A percentile compares a stretch with the other conserved stretches of the same genome.
These are phyloP conservation scores for Centropyge bicolor DNA, from an alignment of 2,797 vertebrate genomes.

Conservation along the genomic window DNA sequence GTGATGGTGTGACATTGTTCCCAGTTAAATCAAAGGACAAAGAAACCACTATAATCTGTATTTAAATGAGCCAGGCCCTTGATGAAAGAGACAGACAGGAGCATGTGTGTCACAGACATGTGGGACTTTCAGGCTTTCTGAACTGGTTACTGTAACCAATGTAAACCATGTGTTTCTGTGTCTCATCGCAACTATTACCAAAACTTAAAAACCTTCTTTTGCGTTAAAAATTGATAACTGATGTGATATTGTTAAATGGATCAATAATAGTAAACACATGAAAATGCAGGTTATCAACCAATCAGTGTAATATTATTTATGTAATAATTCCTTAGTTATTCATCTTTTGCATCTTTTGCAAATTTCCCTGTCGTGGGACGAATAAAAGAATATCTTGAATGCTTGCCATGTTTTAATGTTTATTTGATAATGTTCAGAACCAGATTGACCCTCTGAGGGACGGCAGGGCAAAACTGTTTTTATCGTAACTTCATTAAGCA, in stretches of 20 bases:
- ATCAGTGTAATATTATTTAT: neutral
- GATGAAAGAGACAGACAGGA: neutral
- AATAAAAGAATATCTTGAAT: neutral
- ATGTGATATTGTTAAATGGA: neutral
- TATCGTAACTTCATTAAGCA: too few relatives aligned
- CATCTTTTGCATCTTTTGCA: too few relatives aligned
- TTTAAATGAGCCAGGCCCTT: neutral
- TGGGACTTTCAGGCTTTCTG: too few relatives aligned
- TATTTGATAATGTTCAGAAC: neutral
- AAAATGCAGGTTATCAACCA: neutral
- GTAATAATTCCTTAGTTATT: too few relatives aligned
- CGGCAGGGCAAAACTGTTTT: too few relatives aligned
- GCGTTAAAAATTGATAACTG: neutral
- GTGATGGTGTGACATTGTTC: constrained; percentile 18
- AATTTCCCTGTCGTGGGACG: too few relatives aligned
- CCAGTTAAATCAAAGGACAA: constrained; percentile 37
- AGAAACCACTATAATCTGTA: constrained; percentile 29
- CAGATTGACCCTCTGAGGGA: neutral
- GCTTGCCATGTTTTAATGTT: neutral
- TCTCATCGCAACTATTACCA: too few relatives aligned
- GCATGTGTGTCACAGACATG: neutral
- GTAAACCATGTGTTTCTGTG: too few relatives aligned
- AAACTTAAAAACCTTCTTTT: neutral
- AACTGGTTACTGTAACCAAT: too few relatives aligned
- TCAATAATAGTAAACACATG: neutral